Base-by-base conservation (phyloP, 2,797 vertebrate species). In the Sibirionetta formosa region DNA sequence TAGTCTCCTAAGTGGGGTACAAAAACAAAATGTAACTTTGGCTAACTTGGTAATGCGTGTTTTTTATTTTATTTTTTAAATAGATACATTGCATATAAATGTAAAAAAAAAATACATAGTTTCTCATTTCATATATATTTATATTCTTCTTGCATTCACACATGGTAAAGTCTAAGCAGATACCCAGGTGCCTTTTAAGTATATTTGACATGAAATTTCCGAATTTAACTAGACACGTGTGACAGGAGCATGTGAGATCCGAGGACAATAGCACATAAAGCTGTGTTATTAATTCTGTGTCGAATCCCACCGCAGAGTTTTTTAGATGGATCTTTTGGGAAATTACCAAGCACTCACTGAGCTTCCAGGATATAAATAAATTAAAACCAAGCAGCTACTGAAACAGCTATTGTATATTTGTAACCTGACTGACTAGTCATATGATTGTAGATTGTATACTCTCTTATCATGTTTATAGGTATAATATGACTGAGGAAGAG, bases 91-190 rank as follows among this genome's bases (percentile, higher is more conserved):
- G 1, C 18, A 18, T 24, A 18, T 15, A 13, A 29, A 38, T 33
- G 13, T 2, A 26, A 10, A 31, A 84, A 26, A 11, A n/a, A 87
- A 44, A 36, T 3, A 27, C 0, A 0, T 26, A 9, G 2, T 65
- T 63, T 76, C 38, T 70, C 14, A 50, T 1, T 63, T 85, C 2
- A 1, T 83, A 13, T 31, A 1, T 40, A 50, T 44, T 56, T 7
- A 3, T 44, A 2, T 20, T 48, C 18, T 79, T 86, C 68, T 70
- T 7, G 11, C 42, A 11, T n/a, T 51, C 15, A 19, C 7, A 13
- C 2, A 20, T 2, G 76, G 3, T 54, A 1, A 0, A 35, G 29
- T 68, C 23, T 50, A 33, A 51, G 8, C 23, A 38, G 5, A 73
- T 87, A n/a, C 20, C 27, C 13, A 16, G 13, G 5, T 61, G 31